Percentiles rank a stretch among this genome's conserved stretches.
Conservation (phyloP, 2,113 vertebrate genomes). For the Noturus placidus region DNA sequence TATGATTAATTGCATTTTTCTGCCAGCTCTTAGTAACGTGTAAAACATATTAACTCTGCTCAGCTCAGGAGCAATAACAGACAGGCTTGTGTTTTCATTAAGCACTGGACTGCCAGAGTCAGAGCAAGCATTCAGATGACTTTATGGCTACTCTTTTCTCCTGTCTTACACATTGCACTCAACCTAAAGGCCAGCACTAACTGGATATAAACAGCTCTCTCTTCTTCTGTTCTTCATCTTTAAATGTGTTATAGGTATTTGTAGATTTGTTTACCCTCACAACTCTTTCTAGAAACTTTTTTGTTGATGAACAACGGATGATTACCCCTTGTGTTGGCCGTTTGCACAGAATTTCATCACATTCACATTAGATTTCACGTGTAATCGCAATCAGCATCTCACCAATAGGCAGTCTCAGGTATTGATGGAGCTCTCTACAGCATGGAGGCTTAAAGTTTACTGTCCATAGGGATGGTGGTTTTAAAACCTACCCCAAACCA, state of each 20-base stretch:
- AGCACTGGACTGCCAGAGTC: constrained; percentile 61
- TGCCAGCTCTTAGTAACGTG: constrained; percentile 70
- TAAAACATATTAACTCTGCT: constrained; percentile 72
- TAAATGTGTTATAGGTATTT: not conserved
- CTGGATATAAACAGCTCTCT: constrained; percentile 24
- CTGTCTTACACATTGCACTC: constrained; percentile 8
- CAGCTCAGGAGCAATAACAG: constrained; percentile 65
- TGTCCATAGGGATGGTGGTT: constrained; percentile 30
- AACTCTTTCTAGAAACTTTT: not conserved
- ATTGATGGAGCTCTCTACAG: constrained; percentile 64
- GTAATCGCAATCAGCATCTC: constrained; percentile 56
- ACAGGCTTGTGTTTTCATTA: constrained; percentile 63
- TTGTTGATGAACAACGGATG: not conserved
- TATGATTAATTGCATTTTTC: constrained; percentile 70
- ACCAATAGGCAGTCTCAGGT: constrained; percentile 64
- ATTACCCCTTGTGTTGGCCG: constrained; percentile 24
- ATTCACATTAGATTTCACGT: constrained; percentile 38
- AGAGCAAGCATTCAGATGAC: constrained; percentile 67
- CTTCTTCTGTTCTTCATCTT: constrained; percentile 7
- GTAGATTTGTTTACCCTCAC: not conserved
- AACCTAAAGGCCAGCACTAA: constrained; percentile 17
- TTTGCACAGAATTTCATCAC: constrained; percentile 73
- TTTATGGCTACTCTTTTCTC: constrained; percentile 59
- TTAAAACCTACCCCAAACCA: constrained; percentile 29
- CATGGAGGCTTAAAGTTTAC: constrained; percentile 55